A percentile compares a stretch with the other conserved stretches of the same genome.
phyloP scores from a whole-genome alignment of 2,797 vertebrate species.

The Enoplosus armatus region DNA sequence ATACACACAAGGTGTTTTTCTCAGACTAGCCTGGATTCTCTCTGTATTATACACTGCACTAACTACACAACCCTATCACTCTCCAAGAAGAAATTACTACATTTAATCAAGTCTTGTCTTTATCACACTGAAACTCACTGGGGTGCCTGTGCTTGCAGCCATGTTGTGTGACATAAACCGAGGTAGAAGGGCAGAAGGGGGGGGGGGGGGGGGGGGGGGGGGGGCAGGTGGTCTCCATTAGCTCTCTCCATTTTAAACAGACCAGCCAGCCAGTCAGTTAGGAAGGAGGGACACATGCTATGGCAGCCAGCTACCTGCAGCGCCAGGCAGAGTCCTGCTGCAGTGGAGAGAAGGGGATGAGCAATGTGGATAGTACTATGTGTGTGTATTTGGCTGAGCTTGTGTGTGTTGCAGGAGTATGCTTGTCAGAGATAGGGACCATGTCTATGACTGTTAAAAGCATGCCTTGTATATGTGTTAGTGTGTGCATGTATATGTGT shows the following conservation, averaged over 20 bases:
- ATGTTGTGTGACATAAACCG: constrained; percentile 47
- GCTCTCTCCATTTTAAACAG: constrained; percentile 75
- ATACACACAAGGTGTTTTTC: constrained; percentile 45
- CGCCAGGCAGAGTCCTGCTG: constrained; percentile 58
- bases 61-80: constrained; percentile 11
- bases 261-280: constrained; percentile 51
- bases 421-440: constrained; percentile 31
- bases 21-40: constrained; percentile 23
- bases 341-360: constrained; percentile 49
- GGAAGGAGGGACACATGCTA: constrained; percentile 58
- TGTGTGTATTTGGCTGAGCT: constrained; percentile 9
- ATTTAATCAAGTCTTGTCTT: constrained; percentile 20
- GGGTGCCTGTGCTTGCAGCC: constrained; percentile 29
- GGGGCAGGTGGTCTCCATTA: constrained; percentile 63
- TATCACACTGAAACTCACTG: not conserved
- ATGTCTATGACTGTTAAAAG: constrained; percentile 45
- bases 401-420: constrained; percentile 41
- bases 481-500: constrained; percentile 20
- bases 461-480: constrained; percentile 23
- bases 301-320: constrained; percentile 65
- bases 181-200: constrained; percentile 22
- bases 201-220: not conserved
- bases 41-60: not conserved
- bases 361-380: constrained; percentile 12
- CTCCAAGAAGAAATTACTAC: not conserved